Base-by-base conservation (phyloP, 2,113 vertebrate genomes). In the Aegotheles bennettii region DNA sequence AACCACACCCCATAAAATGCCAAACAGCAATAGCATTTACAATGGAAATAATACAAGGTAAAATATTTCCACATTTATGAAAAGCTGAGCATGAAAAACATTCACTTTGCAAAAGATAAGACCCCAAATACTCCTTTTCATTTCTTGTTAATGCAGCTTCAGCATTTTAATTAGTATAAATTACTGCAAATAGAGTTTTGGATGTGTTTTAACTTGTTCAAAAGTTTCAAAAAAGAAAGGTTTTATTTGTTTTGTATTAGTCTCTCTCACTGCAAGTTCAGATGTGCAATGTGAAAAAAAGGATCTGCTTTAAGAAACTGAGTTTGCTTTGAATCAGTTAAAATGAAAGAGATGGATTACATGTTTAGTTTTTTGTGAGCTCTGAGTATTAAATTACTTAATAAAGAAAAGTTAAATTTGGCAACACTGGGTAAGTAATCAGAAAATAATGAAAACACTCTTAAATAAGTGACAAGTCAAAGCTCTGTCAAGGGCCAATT, bases 1-100 rank as follows among this genome's bases (percentile, higher is more conserved):
- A 97, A 91, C 95, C 94, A 96, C 94, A 97, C 96, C 96, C 95
- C 94, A 96, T 96, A 96, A 96, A 97, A 96, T 94, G 90, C 88
- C 86, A 94, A 96, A 90, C 76, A 95, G 92, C 40, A 84, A 89
- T 90, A 93, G 86, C 86, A 92, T 96, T 97, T 96, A 92, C 65
- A 93, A 96, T 0, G 2, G 93, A 95, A 96, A 96, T 95, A 96
- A 94, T 93, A 94, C 76, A 95, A 96, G 93, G 94, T 96, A 87
- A 87, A 93, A 84, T 92, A 93, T 92, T 96, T 96, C 80, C 3
- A 0, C 69, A 60, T 71, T 96, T 84, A 90, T 94, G 86, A 96
- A 96, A 93, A 96, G 76, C 92, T 92, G 83, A 90, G 86, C 80
- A 33, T 87, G 94, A 94, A 95, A 92, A 96, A 84, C 76, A 95